Evolutionary conservation across 2,888 invertebrate genomes (phyloP), one percentile per base, ranked within the genome.

Genomic region (Slavum lentiscoides): DNA sequence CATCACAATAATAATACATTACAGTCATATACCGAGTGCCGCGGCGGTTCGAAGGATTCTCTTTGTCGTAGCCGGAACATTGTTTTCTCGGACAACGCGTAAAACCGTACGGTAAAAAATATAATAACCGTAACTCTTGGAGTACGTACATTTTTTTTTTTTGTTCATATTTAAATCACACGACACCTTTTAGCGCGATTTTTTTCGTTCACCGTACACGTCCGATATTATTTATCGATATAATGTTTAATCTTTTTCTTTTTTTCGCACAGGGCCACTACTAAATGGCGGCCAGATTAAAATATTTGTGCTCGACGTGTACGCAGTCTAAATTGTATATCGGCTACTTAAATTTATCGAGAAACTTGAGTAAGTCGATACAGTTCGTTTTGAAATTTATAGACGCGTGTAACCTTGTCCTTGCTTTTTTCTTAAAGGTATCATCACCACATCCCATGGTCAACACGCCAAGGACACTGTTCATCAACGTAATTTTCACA

Each of bases 401-500:
- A 49, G 4, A 21, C 43, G 8, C 0, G 3, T 13, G 11, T 80
- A 80, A 72, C 80, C 80, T 72, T 72, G 80, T 72, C 70, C 70
- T 80, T 80, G 70, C 58, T 30, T 30, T 30, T 30, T 30, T 30
- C 59, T 80, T 64, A 49, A 80, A 70, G 62, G 70, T 72, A 30
- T 80, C 0, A 30, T 80, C 0, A 17, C 62, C 8, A 72, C 62
- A 4, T 58, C 8, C 70, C 70, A 72, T 64, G 64, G 80, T 64
- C 72, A 72, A 5, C 55, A 72, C 7, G 15, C 55, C 2, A 68
- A 69, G 62, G 69, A 77, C 39, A 23, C 62, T 49, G 55, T 70
- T 70, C 53, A 80, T 21, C 62, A 80, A 55, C 69, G 80, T 62
- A 70, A 64, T 39, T 70, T 80, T 30, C 80, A 80, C n/a, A 62